Evolutionary conservation across 2,797 vertebrate species (phyloP), one percentile per base, ranked within the genome.

Genomic region (Propithecus perrieri): DNA sequence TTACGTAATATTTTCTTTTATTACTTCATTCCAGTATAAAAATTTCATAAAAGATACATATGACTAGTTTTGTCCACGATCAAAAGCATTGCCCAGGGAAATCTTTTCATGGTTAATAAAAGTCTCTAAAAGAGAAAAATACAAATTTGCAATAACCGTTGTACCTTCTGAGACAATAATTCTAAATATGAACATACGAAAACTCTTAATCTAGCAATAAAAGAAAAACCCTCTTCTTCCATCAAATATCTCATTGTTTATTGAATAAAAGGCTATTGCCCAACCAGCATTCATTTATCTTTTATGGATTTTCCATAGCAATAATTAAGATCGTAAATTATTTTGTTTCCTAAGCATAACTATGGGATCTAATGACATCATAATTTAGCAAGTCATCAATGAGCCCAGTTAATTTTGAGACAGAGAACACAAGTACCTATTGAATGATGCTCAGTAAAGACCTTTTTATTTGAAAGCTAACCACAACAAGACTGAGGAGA

Each of bases 221-320:
- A 91, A 96, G 50, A 61, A 95, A 97, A 95, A 46, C 9, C 1
- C 4, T 53, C 24, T 85, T 94, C 55, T 67, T 14, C 24, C 24
- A 75, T 93, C 93, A 94, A 96, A 35, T 38, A 63, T 53, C 55
- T 89, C 85, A 72, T 35, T 3, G 15, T 95, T 79, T 85, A 14
- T 13, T 35, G 13, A 95, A 89, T 57, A 72, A 92, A 96, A 95
- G 76, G 6, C 28, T 55, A 84, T 26, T 65, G 91, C 1, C 17
- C 35, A 93, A 50, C 13, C 33, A 80, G 3, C 28, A 93, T 28
- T 59, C n/a, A 94, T 79, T 93, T 93, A 63, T 95, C 38, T 78
- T 93, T 96, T 80, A 85, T 90, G 24, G 8, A 83, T 94, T 96
- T 97, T 91, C 67, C 38, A 85, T n/a, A 87, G 18, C 22, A 95